phyloP scores from a whole-genome alignment of 2,888 invertebrate species.

The Operophtera brumata region DNA sequence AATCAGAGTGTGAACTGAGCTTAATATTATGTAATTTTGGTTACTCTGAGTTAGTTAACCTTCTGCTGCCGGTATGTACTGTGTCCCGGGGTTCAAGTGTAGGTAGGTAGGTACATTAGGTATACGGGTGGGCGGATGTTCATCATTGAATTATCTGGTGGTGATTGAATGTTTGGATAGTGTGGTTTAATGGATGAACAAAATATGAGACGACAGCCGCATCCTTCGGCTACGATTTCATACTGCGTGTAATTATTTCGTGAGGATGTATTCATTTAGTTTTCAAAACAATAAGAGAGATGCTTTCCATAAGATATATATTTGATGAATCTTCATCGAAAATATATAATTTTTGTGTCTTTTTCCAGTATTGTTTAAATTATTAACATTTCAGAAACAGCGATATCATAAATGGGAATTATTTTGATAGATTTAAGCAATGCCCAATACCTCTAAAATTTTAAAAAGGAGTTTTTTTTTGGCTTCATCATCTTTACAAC shows the following conservation, averaged over 20 bases:
- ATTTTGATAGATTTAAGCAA: too few relatives aligned
- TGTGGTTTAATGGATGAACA: slow-evolving; percentile 29
- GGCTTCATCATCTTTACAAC: too few relatives aligned
- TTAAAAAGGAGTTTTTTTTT: too few relatives aligned
- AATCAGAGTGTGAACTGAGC: too few relatives aligned
- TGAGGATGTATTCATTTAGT: not conserved
- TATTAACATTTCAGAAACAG: too few relatives aligned
- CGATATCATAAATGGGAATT: too few relatives aligned
- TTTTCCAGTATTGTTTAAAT: too few relatives aligned
- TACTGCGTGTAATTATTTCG: slow-evolving; percentile 9
- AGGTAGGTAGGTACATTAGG: slow-evolving; percentile 40
- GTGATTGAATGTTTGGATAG: slow-evolving; percentile 58
- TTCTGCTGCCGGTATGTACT: slow-evolving; percentile 18
- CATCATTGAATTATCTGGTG: slow-evolving; percentile 52
- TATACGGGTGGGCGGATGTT: slow-evolving; percentile 53
- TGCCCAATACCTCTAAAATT: too few relatives aligned
- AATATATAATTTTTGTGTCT: too few relatives aligned
- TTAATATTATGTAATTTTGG: too few relatives aligned
- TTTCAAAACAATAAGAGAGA: not conserved
- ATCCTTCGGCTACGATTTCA: slow-evolving; percentile 27
- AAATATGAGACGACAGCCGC: slow-evolving; percentile 25
- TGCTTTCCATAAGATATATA: too few relatives aligned
- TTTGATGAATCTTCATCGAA: too few relatives aligned
- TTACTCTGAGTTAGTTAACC: not conserved
- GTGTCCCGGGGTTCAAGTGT: slow-evolving; percentile 28